These are phyloP conservation scores for Tipula vernalis DNA, from an alignment of 2,888 invertebrate species.

Conservation along the genomic window DNA sequence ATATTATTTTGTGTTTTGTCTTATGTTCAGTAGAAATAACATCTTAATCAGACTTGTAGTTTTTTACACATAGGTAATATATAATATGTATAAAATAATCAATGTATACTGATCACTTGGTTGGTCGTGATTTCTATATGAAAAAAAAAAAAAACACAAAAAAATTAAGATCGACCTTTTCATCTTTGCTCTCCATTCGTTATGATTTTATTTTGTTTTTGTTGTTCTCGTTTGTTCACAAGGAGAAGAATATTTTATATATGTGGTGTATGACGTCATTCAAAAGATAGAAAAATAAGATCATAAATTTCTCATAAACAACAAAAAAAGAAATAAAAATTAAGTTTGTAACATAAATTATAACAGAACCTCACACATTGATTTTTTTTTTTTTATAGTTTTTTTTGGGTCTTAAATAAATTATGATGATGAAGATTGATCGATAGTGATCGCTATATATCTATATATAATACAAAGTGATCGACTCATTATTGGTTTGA, in stretches of 20 bases:
- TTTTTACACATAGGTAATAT: not conserved
- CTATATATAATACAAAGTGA: not conserved
- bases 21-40: not conserved
- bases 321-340: not conserved
- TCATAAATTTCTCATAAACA: not conserved
- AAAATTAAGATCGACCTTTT: slow-evolving; percentile 9
- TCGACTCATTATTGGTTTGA: not conserved
- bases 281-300: not conserved
- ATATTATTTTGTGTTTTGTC: not conserved
- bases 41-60: not conserved
- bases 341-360: not conserved
- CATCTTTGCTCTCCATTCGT: slow-evolving; percentile 10
- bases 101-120: not conserved
- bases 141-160: not conserved
- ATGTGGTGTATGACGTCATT: not conserved
- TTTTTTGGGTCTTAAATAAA: not conserved
- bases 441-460: not conserved
- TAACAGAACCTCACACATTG: slow-evolving; percentile 9
- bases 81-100: not conserved
- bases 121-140: not conserved
- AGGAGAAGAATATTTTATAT: not conserved
- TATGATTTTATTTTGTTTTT: not conserved
- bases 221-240: not conserved
- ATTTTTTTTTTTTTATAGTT: not conserved
- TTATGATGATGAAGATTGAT: slow-evolving; percentile 4